Conservation (phyloP, 92 coral and sea anemone genomes). For the Siderastrea radians region DNA sequence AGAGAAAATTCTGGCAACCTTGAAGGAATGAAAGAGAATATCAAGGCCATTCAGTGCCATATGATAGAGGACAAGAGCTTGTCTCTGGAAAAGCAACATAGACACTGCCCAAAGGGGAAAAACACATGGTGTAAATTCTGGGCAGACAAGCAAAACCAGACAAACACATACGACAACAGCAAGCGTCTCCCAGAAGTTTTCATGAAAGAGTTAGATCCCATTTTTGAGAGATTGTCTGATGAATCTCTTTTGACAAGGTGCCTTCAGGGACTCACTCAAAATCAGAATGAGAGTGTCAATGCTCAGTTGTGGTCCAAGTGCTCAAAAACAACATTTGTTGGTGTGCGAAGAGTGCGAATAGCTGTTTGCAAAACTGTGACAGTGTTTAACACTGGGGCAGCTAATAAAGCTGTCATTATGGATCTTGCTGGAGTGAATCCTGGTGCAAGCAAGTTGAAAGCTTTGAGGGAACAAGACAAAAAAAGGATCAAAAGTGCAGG, state of each 20-base stretch:
- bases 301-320: slow-evolving; percentile 44
- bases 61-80: slow-evolving; percentile 32
- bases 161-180: slow-evolving; percentile 37
- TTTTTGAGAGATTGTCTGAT: slow-evolving; percentile 48
- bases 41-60: slow-evolving; percentile 48
- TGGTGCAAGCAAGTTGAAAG: slow-evolving; percentile 26
- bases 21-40: slow-evolving; percentile 31
- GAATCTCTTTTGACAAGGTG: slow-evolving; percentile 65
- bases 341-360: slow-evolving; percentile 49
- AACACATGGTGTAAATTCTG: slow-evolving; percentile 77
- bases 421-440: slow-evolving; percentile 25
- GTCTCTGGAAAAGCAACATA: slow-evolving; percentile 61
- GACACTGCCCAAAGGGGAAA: slow-evolving; percentile 54
- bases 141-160: slow-evolving; percentile 53
- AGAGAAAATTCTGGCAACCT: slow-evolving; percentile 39
- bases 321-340: slow-evolving; percentile 50
- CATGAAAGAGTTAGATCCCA: slow-evolving; percentile 61
- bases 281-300: slow-evolving; percentile 47
- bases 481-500: slow-evolving; percentile 25
- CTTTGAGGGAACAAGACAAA: slow-evolving; percentile 21
- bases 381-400: slow-evolving; percentile 43
- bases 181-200: slow-evolving; percentile 62
- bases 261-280: slow-evolving; percentile 66
- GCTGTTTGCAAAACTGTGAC: slow-evolving; percentile 64
- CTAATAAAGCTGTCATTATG: slow-evolving; percentile 30